Evolutionary conservation across 2,113 vertebrate genomes (phyloP).

Genomic region (Pygathrix nemaeus): DNA sequence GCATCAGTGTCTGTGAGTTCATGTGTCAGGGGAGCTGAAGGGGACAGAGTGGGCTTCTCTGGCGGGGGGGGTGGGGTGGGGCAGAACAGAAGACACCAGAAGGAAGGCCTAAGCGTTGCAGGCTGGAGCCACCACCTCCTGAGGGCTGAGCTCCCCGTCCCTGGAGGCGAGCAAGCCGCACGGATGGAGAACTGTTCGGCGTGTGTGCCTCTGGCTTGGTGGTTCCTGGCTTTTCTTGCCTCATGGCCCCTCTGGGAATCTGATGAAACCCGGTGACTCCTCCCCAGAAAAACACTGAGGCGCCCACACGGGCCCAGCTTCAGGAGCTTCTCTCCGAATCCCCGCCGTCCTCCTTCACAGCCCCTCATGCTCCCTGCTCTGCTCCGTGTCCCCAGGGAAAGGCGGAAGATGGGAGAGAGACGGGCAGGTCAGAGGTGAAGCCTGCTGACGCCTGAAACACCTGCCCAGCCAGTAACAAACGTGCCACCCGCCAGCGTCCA

Average conservation of each 20-base stretch:
- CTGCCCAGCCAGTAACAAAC: not conserved
- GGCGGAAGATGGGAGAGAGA: not conserved
- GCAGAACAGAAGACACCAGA: not conserved
- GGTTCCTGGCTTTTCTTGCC: not conserved
- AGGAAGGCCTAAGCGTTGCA: not conserved
- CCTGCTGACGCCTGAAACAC: not conserved
- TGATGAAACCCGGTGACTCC: not conserved
- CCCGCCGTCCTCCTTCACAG: no score
- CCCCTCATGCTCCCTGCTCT: not conserved
- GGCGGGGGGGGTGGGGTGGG: not conserved
- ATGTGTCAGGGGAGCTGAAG: accelerated
- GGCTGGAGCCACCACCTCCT: not conserved
- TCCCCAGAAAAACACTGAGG: not conserved
- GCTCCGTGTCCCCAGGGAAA: not conserved
- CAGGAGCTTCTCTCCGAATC: not conserved
- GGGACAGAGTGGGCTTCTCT: not conserved
- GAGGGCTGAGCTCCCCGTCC: not conserved
- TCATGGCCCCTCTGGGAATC: not conserved
- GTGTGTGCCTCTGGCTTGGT: not conserved
- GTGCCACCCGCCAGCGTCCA: not conserved
- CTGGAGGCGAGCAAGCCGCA: not conserved
- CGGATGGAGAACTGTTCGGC: not conserved
- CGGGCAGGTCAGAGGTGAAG: not conserved
- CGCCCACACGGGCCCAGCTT: not conserved
- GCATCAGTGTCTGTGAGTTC: not conserved